A percentile compares a stretch with the other conserved stretches of the same genome.
These are phyloP conservation scores for Zaprionus inermis DNA, from an alignment of 1,140 invertebrate species.

Conservation along the genomic window DNA sequence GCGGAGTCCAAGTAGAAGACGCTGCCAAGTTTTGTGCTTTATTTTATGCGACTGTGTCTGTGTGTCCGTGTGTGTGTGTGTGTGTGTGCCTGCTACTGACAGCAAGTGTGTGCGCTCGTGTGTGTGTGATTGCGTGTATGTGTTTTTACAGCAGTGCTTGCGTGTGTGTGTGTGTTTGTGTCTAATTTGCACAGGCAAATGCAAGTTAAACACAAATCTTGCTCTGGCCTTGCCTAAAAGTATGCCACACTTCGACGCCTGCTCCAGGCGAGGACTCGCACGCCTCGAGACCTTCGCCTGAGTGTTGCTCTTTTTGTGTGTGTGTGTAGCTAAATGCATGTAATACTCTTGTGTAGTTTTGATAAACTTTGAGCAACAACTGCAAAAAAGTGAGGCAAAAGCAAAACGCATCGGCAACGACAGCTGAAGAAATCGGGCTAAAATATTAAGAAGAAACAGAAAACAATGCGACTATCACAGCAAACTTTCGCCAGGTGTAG, in stretches of 20 bases:
- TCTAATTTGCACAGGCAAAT: conserved; percentile 49
- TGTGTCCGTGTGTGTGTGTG: conserved; percentile 8
- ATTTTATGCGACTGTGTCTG: conserved; percentile 29
- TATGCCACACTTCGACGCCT: conserved; percentile 44
- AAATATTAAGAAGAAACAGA: conserved; percentile 35
- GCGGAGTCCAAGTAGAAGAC: background rate
- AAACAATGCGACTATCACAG: conserved; percentile 31
- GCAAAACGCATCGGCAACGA: conserved; percentile 32
- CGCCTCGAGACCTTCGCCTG: background rate
- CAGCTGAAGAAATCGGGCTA: conserved; percentile 60
- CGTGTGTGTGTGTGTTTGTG: conserved; percentile 11
- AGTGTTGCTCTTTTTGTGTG: conserved; percentile 3
- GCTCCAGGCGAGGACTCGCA: conserved; percentile 1
- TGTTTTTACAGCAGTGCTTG: conserved; percentile 1
- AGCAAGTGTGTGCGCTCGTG: conserved; percentile 13
- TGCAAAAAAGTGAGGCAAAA: background rate
- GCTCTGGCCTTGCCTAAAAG: conserved; percentile 36
- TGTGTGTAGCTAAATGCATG: conserved; percentile 4
- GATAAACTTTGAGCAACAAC: conserved; percentile 25
- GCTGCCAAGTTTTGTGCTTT: conserved; percentile 42
- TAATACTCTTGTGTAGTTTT: conserved; percentile 12
- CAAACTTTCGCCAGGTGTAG: conserved; percentile 38
- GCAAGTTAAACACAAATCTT: conserved; percentile 47
- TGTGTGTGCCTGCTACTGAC: background rate
- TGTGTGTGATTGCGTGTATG: conserved; percentile 6